A percentile compares a stretch with the other conserved stretches of the same genome.
Evolutionary conservation across 2,888 invertebrate species (phyloP).

Genomic region (Heteropelma amictum): DNA sequence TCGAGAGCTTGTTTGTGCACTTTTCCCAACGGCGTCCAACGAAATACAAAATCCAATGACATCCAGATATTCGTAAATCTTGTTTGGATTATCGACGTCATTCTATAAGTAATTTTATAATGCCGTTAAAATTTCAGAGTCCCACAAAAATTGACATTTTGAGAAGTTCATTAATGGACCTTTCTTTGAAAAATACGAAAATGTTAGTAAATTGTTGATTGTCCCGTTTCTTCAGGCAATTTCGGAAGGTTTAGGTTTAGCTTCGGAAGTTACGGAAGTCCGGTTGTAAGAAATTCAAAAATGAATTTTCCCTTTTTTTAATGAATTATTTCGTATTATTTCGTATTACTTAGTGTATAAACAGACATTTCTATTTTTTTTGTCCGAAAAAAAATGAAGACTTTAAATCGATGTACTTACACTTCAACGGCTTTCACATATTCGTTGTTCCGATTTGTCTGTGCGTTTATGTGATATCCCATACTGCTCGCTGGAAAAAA

Average conservation of each 20-base stretch:
- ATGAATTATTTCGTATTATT: no score
- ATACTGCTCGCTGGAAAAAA: constrained; percentile 75
- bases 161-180: no score
- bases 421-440: constrained; percentile 76
- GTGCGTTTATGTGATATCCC: constrained; percentile 77
- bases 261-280: no score
- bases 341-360: background rate
- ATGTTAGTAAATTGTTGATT: no score
- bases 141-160: no score
- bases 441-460: constrained; percentile 72
- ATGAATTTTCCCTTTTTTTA: no score
- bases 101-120: constrained; percentile 67
- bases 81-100: constrained; percentile 74
- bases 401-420: constrained; percentile 64
- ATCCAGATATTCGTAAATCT: constrained; percentile 79
- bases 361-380: background rate
- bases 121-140: no score
- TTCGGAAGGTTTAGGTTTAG: no score
- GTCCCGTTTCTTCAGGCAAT: no score
- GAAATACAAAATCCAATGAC: constrained; percentile 79
- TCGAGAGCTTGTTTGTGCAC: constrained; percentile 77
- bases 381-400: background rate
- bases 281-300: no score
- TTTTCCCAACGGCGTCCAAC: constrained; percentile 76
- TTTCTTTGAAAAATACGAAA: no score